A percentile compares a stretch with the other conserved stretches of the same genome.
Evolutionary conservation across 2,113 vertebrate genomes (phyloP).

Genomic region (Nematolebias whitei): DNA sequence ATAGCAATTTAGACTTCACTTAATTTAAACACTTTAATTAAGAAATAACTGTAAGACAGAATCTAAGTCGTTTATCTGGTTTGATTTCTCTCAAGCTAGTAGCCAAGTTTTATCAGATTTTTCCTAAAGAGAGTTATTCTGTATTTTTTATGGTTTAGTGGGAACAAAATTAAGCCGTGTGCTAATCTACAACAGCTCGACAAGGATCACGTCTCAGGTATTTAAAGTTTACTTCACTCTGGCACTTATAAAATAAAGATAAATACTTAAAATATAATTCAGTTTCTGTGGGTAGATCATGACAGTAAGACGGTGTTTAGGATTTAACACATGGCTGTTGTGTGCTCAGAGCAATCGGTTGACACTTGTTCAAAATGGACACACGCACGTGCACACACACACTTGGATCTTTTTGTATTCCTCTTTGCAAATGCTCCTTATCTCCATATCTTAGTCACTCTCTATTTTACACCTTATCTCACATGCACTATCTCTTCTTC

Average conservation of each 20-base stretch:
- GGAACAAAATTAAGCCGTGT: neutral
- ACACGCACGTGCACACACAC: conserved; percentile 6
- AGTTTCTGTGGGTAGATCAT: conserved; percentile 19
- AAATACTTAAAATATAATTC: conserved; percentile 6
- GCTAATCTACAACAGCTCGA: neutral
- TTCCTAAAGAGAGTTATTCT: neutral
- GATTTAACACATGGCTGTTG: conserved; percentile 40
- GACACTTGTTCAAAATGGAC: conserved; percentile 53
- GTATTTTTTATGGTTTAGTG: neutral
- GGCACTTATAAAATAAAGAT: conserved; percentile 7
- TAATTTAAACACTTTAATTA: conserved; percentile 2
- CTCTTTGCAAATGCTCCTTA: conserved; percentile 22
- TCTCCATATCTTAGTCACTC: conserved; percentile 33
- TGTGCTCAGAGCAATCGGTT: conserved; percentile 36
- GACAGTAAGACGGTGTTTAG: conserved; percentile 41
- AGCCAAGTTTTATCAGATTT: neutral
- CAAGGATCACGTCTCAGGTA: neutral
- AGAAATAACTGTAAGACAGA: neutral
- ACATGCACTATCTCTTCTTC: conserved; percentile 14
- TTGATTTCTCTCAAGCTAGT: neutral
- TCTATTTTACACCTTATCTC: conserved; percentile 58
- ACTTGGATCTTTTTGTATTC: conserved; percentile 34
- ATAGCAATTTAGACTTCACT: conserved; percentile 10
- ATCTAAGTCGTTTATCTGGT: neutral
- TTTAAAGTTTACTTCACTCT: neutral